Base-by-base conservation (phyloP, 2,888 invertebrate species). In the Campoplex nolae region DNA sequence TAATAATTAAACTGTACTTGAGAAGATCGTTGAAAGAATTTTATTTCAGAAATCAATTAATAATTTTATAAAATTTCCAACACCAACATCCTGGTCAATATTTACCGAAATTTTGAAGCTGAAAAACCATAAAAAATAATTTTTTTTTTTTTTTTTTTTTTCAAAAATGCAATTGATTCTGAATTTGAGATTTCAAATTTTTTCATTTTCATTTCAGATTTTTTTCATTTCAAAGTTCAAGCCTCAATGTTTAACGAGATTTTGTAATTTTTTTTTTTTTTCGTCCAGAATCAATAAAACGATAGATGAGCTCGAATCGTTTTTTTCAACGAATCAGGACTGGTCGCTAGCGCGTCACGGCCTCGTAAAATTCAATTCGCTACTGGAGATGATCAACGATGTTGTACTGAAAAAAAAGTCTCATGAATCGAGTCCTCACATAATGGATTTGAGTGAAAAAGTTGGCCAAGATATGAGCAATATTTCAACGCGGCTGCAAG, bases 241-340 rank as follows among this genome's bases (percentile, higher is more conserved):
- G 28, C 3, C 9, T 13, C 11, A 28, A 58, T 11, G 0, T 11
- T 11, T 3, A 28, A 28, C 9, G 28, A 28, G 28, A 58, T 11
- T 11, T 28, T 13, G 11, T 11, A 28, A 13, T 2, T 65, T 35
- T 35, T 38, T 23, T 70, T 56, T 73, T 70, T 73, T 58, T 54
- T 90, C 90, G 38, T 38, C 54, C 71, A 93, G 93, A 68, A 90
- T 93, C 32, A 89, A 91, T 42, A 91, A 90, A 83, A 76, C 90
- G n/a, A 65, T 93, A 13, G 86, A 84, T 13, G 81, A 91, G 18
- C 80, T 94, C 79, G 89, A 92, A 23, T 91, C 92, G 2, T 84
- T 93, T 75, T 93, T 93, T 70, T 71, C 75, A 3, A 68, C 79
- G 6, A 91, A 93, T 38, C 88, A 80, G 4, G 89, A 92, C 35